Evolutionary conservation across 2,888 invertebrate species (phyloP).

Genomic region (Athetis lepigone): DNA sequence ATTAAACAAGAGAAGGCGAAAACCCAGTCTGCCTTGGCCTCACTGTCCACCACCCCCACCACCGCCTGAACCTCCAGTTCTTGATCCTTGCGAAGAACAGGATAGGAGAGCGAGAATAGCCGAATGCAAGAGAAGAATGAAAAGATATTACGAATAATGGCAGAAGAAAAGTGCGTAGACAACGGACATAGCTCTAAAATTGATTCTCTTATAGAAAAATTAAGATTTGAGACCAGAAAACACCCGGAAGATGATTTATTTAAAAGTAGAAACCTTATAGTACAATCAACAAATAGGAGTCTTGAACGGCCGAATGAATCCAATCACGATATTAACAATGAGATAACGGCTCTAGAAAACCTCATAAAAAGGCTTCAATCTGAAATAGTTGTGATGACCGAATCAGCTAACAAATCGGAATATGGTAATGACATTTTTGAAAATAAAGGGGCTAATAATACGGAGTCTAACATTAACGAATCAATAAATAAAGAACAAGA

Average conservation of each 20-base stretch:
- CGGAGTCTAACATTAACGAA: not conserved
- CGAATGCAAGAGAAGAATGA: constrained; percentile 74
- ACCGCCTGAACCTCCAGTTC: constrained; percentile 69
- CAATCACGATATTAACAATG: constrained; percentile 69
- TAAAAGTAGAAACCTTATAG: constrained; percentile 62
- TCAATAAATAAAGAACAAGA: not conserved
- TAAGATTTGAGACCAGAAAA: constrained; percentile 56
- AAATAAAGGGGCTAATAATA: not conserved
- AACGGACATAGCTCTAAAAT: constrained; percentile 48
- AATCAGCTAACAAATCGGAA: constrained; percentile 49
- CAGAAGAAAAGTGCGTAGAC: constrained; percentile 38
- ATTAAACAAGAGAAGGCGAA: constrained; percentile 8
- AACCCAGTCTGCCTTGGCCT: constrained; percentile 68
- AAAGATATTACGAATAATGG: constrained; percentile 76
- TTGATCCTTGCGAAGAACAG: constrained; percentile 74
- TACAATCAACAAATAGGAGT: constrained; percentile 42
- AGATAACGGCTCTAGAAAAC: constrained; percentile 69
- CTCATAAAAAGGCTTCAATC: constrained; percentile 68
- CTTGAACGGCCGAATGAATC: not conserved
- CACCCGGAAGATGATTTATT: constrained; percentile 57
- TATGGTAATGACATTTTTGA: not conserved
- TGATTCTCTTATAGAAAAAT: constrained; percentile 65
- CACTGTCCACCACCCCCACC: constrained; percentile 70
- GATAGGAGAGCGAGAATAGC: constrained; percentile 59
- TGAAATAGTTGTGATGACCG: constrained; percentile 73